Evolutionary conservation across 2,113 vertebrate species (phyloP), one percentile per base, ranked within the genome.

Genomic region (Burhinus oedicnemus): DNA sequence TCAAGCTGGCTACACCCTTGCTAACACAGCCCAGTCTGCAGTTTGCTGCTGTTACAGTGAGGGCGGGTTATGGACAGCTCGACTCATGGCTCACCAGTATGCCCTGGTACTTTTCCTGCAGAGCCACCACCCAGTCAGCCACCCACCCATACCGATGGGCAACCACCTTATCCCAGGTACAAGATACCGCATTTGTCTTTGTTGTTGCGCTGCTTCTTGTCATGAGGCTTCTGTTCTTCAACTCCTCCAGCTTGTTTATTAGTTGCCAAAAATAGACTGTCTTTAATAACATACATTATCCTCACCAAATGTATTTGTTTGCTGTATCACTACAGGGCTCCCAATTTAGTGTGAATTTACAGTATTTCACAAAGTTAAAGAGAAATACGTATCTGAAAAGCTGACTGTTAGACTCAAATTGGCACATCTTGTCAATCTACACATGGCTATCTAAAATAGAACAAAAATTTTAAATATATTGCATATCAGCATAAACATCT

Each of bases 21-120:
- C 20, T 36, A 76, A 36, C 40, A 15, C 44, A 44, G 44, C 12
- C 44, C 44, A 44, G 44, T 15, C 44, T 44, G 44, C 44, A 44
- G 42, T 32, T 32, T 40, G 42, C 38, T 79, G 49, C 36, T 23
- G 20, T 10, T 13, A 12, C 3, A 0, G 0, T 6, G 9, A 51
- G 21, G 7, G 5, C 6, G 21, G 27, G 18, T 15, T n/a, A 44
- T 23, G 11, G 27, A 19, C 30, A 40, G n/a, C 58, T 54, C 57
- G 47, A 34, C 65, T 32, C 6, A 21, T 0, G 25, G 77, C 61
- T 42, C 47, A 69, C 76, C 68, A 47, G 66, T 32, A 12, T 17
- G 30, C 8, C 52, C 32, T 1, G 1, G 32, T 9, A 34, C 8
- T 30, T 60, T 2, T 17, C 51, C 60, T 30, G 38, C 15, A 32